phyloP scores from a whole-genome alignment of 2,888 invertebrate species.

The Drosophila nigricruria region DNA sequence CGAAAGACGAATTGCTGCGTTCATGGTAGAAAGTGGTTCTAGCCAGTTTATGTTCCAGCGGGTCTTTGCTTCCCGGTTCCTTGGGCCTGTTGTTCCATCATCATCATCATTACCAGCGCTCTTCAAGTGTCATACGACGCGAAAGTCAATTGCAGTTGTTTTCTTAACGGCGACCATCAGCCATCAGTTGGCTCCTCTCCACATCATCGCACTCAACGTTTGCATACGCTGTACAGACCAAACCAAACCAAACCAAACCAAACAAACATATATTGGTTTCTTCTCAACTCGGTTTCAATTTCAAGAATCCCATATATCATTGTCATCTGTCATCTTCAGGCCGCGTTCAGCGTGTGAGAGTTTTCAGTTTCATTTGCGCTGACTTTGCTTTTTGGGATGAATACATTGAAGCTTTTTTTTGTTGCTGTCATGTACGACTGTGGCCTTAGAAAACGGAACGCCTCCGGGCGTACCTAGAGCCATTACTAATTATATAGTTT shows the following conservation, averaged over 20 bases:
- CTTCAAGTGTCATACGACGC: constrained; percentile 63
- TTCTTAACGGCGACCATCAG: constrained; percentile 33
- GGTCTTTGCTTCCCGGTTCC: constrained; percentile 24
- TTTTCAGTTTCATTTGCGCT: constrained; percentile 66
- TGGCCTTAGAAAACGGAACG: constrained; percentile 51
- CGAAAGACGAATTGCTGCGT: constrained; percentile 36
- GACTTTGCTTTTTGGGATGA: constrained; percentile 23
- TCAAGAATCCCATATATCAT: constrained; percentile 73
- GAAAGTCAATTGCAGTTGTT: constrained; percentile 65
- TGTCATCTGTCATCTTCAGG: constrained; percentile 61
- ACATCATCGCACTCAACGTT: constrained; percentile 10
- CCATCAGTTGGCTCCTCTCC: constrained; percentile 32
- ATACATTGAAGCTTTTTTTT: constrained; percentile 33
- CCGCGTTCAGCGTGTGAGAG: constrained; percentile 45
- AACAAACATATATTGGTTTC: constrained; percentile 22
- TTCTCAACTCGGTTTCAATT: constrained; percentile 57
- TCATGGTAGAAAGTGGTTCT: constrained; percentile 71
- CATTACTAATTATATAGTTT: constrained; percentile 70
- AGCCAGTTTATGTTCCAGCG: constrained; percentile 54
- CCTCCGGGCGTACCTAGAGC: constrained; percentile 64
- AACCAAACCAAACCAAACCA: no score
- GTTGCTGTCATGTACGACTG: constrained; percentile 14
- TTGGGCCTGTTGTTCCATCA: constrained; percentile 38
- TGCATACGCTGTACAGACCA: constrained; percentile 5
- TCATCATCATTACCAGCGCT: constrained; percentile 47